A percentile compares a stretch with the other conserved stretches of the same genome.
These are phyloP conservation scores for Zaprionus tsacasi DNA, from an alignment of 1,140 invertebrate species.

Conservation along the genomic window DNA sequence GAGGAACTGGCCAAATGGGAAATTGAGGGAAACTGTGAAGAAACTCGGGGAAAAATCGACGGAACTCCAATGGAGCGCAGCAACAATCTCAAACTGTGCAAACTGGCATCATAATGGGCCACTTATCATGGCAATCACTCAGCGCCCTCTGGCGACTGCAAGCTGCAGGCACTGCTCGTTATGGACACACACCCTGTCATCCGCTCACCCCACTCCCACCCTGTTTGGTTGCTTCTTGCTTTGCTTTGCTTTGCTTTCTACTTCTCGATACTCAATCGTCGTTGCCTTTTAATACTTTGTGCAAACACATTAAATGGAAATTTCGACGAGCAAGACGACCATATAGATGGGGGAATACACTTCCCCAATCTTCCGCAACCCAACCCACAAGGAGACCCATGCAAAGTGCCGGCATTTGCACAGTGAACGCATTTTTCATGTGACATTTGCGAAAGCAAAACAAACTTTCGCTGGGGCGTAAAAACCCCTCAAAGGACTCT, in stretches of 20 bases:
- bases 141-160: slow-evolving; percentile 57
- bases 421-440: slow-evolving; percentile 75
- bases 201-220: not conserved
- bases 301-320: slow-evolving; percentile 83
- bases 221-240: slow-evolving; percentile 34
- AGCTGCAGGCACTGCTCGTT: slow-evolving; percentile 44
- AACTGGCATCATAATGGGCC: slow-evolving; percentile 82
- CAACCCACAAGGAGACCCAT: slow-evolving; percentile 27
- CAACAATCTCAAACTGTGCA: slow-evolving; percentile 38
- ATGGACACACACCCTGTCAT: slow-evolving; percentile 29
- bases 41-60: not conserved
- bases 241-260: slow-evolving; percentile 69
- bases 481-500: slow-evolving; percentile 38
- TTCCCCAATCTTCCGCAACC: not conserved
- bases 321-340: slow-evolving; percentile 66
- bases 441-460: slow-evolving; percentile 75
- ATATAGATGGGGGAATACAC: not conserved
- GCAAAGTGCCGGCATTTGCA: slow-evolving; percentile 75
- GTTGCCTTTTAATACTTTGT: slow-evolving; percentile 80
- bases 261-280: slow-evolving; percentile 80
- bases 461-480: slow-evolving; percentile 65
- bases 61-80: slow-evolving; percentile 27
- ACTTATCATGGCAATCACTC: slow-evolving; percentile 82
- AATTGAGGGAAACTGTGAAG: slow-evolving; percentile 4
- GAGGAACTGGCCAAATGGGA: slow-evolving; percentile 17